Evolutionary conservation across 2,888 invertebrate species (phyloP), one percentile per base, ranked within the genome.

Genomic region (Theretra japonica): DNA sequence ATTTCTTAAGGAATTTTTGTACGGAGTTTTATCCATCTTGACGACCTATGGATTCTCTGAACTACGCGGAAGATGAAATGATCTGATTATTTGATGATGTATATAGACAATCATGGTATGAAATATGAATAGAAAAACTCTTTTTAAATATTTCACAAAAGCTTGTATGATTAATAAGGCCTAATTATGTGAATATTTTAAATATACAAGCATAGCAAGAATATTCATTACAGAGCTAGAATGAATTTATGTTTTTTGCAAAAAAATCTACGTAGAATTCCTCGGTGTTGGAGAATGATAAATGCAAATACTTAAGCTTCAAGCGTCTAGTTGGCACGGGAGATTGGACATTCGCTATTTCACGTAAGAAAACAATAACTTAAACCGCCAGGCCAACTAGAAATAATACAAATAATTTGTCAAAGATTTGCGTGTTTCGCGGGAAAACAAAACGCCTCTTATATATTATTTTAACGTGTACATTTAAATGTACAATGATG

Each of bases 401-500:
- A 65, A 65, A 58, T 53, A 65, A 68, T 70, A 41, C 56, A 71
- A 72, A 70, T 69, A 70, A 70, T 74, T 74, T 72, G 72, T 72
- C 73, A 65, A 48, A 23, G 57, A 72, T 62, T 59, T 21, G 56
- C 57, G 62, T 56, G n/a, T 69, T 65, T 73, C 60, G 71, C 70
- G 71, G 68, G 48, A 58, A 58, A 70, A 62, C 68, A 68, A 72
- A 73, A 75, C 62, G 69, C 69, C 72, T 74, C 71, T 72, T 75
- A 72, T 70, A 60, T 72, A 53, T 72, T 77, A 75, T 74, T 73
- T 76, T 73, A 69, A 28, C 41, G n/a, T 57, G 69, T 74, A 74
- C 73, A 71, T 73, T 72, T 70, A 70, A 73, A 74, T 73, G 74
- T 73, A 74, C 69, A 71, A 72, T 73, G 72, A 75, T 74, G 71